Evolutionary conservation across 2,888 invertebrate species (phyloP), one percentile per base, ranked within the genome.

Genomic region (Anticlea derivata): DNA sequence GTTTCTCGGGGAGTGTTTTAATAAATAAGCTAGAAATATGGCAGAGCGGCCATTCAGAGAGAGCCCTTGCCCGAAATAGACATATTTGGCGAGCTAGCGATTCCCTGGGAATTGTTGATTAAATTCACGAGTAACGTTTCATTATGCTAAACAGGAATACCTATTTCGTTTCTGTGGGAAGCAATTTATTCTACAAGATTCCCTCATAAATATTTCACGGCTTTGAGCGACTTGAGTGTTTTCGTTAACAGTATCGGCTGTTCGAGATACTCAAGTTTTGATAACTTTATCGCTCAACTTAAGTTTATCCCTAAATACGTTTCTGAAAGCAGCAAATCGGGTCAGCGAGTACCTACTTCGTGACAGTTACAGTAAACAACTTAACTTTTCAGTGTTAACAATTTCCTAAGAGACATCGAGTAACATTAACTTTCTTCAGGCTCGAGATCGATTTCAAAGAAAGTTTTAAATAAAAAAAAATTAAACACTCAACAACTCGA

Each of bases 41-140:
- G 31, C 13, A 34, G 41, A 29, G 33, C 41, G 41, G 44, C 29
- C 24, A 40, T 50, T 52, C 35, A 26, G 40, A 11, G 40, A 11
- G 17, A 55, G 44, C 50, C 49, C 53, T 61, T 50, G 55, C 53
- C 55, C 47, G 50, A 52, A 59, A 59, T 61, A 55, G 52, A 60
- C 39, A 58, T 47, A 46, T 38, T 51, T 48, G 49, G 56, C 45
- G 46, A 52, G 55, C 57, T 54, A 40, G 43, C 44, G 44, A 45
- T 51, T 53, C 50, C 53, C 57, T 50, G 51, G 55, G 57, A 53
- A 39, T 34, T 37, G 43, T 50, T 55, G 43, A 50, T 53, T 53
- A 39, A 51, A 44, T 35, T 44, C 46, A 24, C 39, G 29, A 27
- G 43, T 29, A 47, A 30, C 23, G 43, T 52, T 48, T 46, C 47